Evolutionary conservation across 2,888 invertebrate genomes (phyloP).

Genomic region (Rhabditoides inermis): DNA sequence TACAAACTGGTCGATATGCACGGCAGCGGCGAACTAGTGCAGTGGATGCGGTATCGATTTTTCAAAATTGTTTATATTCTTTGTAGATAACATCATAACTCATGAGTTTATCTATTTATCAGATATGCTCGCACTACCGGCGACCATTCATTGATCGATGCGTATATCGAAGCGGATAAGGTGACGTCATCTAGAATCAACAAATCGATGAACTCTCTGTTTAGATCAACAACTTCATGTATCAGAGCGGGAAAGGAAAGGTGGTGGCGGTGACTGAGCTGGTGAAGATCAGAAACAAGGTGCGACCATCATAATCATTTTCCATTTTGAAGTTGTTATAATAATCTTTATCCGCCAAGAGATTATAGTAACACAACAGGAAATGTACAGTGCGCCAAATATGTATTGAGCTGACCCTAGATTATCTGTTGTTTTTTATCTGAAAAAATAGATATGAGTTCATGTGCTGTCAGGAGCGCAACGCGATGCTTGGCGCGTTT

Average conservation of each 20-base stretch:
- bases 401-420: too few relatives aligned
- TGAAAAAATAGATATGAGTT: too few relatives aligned
- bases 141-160: constrained; percentile 38
- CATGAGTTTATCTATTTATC: too few relatives aligned
- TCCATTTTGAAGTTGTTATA: too few relatives aligned
- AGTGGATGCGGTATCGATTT: constrained; percentile 58
- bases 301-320: not conserved
- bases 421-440: too few relatives aligned
- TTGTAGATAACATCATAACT: too few relatives aligned
- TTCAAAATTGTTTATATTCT: too few relatives aligned
- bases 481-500: constrained; percentile 47
- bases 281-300: constrained; percentile 65
- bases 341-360: too few relatives aligned
- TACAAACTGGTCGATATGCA: constrained; percentile 83
- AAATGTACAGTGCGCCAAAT: too few relatives aligned
- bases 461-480: constrained; percentile 65
- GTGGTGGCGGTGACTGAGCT: constrained; percentile 81
- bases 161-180: constrained; percentile 17
- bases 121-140: constrained; percentile 43
- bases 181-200: constrained; percentile 88
- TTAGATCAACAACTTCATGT: constrained; percentile 81
- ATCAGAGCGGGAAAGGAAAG: constrained; percentile 83
- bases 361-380: too few relatives aligned
- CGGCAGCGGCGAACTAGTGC: constrained; percentile 84
- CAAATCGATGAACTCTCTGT: too few relatives aligned